These are phyloP conservation scores for Amphiprion ocellaris DNA, from an alignment of 2,113 vertebrate species.

Conservation along the genomic window DNA sequence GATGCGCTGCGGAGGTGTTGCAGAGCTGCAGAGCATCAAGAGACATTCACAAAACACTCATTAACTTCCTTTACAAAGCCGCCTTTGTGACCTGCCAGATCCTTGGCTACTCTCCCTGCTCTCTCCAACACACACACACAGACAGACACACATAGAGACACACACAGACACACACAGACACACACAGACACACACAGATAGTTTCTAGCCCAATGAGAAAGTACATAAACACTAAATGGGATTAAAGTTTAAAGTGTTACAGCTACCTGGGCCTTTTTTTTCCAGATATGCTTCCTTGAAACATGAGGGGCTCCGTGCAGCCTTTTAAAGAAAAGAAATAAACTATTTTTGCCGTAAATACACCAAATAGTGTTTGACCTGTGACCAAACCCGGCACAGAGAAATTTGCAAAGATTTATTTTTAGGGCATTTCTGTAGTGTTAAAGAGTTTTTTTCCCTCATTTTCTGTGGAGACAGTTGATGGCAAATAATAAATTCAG, in stretches of 20 bases:
- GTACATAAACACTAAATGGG: constrained; percentile 74
- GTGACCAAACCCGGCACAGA: background rate
- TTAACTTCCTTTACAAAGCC: constrained; percentile 83
- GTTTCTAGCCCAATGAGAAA: constrained; percentile 54
- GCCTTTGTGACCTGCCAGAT: constrained; percentile 82
- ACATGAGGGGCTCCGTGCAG: constrained; percentile 11
- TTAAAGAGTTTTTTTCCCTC: background rate
- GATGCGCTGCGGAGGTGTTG: constrained; percentile 79
- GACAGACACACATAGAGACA: constrained; percentile 48
- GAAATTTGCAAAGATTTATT: constrained; percentile 9
- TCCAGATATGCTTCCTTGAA: constrained; percentile 9
- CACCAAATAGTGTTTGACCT: constrained; percentile 25
- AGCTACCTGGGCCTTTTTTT: constrained; percentile 40
- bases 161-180: constrained; percentile 23
- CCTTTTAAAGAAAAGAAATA: constrained; percentile 53
- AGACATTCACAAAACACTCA: constrained; percentile 83
- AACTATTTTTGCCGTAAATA: constrained; percentile 38
- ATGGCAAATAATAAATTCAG: constrained; percentile 26
- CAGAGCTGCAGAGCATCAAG: constrained; percentile 77
- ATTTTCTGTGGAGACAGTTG: constrained; percentile 34
- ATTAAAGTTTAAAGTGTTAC: constrained; percentile 67
- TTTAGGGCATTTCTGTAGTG: constrained; percentile 15
- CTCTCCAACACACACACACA: constrained; percentile 36
- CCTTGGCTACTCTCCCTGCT: constrained; percentile 61
- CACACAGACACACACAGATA: constrained; percentile 4